Evolutionary conservation across 2,797 vertebrate species (phyloP).

Genomic region (Hypotaenidia philippensis): DNA sequence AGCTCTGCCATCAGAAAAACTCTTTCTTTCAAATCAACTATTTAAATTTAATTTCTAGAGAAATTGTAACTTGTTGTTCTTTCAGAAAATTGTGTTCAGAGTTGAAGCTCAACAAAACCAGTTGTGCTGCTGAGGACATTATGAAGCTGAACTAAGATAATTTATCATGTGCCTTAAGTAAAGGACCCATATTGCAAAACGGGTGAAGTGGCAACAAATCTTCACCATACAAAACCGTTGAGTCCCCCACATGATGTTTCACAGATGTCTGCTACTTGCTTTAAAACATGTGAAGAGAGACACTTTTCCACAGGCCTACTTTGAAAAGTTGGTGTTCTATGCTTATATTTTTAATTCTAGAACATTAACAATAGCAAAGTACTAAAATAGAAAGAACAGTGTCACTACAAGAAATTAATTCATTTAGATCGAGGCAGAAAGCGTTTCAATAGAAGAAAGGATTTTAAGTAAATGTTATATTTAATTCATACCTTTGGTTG

Average conservation of each 20-base stretch:
- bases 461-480: neutral
- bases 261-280: neutral
- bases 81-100: neutral
- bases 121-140: neutral
- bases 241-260: neutral
- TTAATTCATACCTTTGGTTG: neutral
- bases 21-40: neutral
- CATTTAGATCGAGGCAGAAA: neutral
- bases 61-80: neutral
- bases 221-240: neutral
- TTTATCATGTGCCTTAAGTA: neutral
- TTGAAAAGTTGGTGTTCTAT: neutral
- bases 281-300: neutral
- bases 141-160: neutral
- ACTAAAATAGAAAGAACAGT: neutral
- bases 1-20: neutral
- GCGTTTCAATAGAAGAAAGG: neutral
- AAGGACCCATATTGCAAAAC: neutral
- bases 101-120: neutral
- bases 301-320: neutral
- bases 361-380: neutral
- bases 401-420: neutral
- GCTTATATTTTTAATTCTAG: neutral
- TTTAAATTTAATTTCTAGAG: constrained; percentile 28
- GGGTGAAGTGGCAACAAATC: neutral